Conservation (phyloP, 2,113 vertebrate species). For the Pongo abelii region DNA sequence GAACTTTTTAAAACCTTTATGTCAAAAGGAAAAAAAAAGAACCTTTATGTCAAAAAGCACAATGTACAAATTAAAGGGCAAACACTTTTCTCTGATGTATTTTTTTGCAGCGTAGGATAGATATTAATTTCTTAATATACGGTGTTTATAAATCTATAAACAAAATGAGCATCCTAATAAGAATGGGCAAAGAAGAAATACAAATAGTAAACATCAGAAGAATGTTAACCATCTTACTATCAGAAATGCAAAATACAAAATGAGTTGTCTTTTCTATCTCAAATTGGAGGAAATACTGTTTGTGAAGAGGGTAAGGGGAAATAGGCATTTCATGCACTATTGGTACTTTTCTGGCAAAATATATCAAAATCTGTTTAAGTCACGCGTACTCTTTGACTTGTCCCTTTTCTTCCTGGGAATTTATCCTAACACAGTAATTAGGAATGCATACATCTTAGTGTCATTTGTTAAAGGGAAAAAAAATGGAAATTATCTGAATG, state of each 20-base stretch:
- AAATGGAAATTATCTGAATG: conserved; percentile 11
- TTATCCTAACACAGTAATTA: background rate
- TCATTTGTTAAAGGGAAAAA: conserved; percentile 7
- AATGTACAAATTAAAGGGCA: background rate
- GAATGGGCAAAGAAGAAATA: conserved; percentile 12
- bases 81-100: background rate
- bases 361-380: background rate
- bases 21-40: background rate
- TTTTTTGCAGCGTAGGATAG: background rate
- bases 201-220: conserved; percentile 27
- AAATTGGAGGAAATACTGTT: background rate
- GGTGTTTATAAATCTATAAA: background rate
- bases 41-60: conserved; percentile 5
- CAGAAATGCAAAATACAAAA: conserved; percentile 34
- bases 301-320: background rate
- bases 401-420: conserved; percentile 36
- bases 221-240: background rate
- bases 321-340: background rate
- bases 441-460: background rate
- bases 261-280: background rate
- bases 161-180: background rate
- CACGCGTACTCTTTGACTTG: background rate
- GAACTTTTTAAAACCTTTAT: conserved; percentile 21
- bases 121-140: conserved; percentile 48
- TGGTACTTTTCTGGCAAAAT: conserved; percentile 18